Percentiles rank a stretch among this genome's conserved stretches.
Conservation (phyloP, 2,113 vertebrate species). For the Apodemus speciosus region DNA sequence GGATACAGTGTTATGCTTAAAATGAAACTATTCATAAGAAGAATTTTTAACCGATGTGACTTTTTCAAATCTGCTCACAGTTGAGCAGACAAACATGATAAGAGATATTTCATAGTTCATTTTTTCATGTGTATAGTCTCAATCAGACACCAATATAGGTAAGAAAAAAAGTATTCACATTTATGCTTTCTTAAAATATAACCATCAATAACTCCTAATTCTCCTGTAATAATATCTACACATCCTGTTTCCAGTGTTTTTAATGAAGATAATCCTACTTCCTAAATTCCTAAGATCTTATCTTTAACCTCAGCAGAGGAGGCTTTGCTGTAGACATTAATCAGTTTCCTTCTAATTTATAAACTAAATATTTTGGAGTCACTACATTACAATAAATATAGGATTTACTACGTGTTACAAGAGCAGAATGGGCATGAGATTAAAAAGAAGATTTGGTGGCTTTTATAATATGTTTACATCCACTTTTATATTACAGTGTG, state of each 20-base stretch:
- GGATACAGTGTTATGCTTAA: not conserved
- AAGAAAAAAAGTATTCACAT: not conserved
- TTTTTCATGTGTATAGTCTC: not conserved
- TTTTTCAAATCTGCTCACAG: not conserved
- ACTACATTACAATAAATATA: not conserved
- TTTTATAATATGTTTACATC: not conserved
- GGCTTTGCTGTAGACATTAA: not conserved
- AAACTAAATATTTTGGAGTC: not conserved
- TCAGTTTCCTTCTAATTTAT: constrained; percentile 47
- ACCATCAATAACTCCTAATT: not conserved
- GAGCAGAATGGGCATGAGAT: not conserved
- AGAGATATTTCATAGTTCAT: not conserved
- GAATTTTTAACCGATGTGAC: not conserved
- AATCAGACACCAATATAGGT: not conserved
- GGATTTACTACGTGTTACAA: not conserved
- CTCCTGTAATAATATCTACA: not conserved
- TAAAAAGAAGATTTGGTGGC: not conserved
- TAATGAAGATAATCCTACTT: constrained; percentile 27
- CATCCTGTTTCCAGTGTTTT: not conserved
- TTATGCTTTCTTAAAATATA: not conserved
- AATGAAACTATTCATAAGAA: constrained; percentile 4
- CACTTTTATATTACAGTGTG: not conserved
- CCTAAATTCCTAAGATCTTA: not conserved
- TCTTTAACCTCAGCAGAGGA: not conserved
- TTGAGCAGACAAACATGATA: not conserved